These are phyloP conservation scores for Sebastes oblongus DNA, from an alignment of 2,797 vertebrate species.

Conservation along the genomic window DNA sequence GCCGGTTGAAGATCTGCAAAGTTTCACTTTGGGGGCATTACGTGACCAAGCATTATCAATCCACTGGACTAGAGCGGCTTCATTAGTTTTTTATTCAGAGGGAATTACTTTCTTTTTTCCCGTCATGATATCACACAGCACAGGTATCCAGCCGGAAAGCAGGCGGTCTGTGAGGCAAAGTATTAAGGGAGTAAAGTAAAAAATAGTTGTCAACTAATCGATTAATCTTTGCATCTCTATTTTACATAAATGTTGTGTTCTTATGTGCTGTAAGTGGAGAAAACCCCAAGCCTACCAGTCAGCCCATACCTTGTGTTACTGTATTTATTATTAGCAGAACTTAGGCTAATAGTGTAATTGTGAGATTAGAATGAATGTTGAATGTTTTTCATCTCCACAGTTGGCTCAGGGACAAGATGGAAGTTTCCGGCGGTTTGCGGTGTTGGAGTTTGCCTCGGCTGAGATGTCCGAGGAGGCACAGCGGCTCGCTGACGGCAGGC, in stretches of 20 bases:
- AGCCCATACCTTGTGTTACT: not conserved
- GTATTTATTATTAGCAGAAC: not conserved
- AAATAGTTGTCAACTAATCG: too few species aligned
- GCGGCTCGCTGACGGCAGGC: slow-evolving; percentile 78
- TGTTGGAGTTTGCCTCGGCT: slow-evolving; percentile 89
- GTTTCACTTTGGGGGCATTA: too few species aligned
- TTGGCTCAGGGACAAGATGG: slow-evolving; percentile 93
- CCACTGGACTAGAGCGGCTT: too few species aligned
- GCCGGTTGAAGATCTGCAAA: too few species aligned
- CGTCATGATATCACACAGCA: too few species aligned
- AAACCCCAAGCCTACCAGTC: not conserved
- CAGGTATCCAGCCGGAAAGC: too few species aligned
- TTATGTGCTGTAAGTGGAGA: not conserved
- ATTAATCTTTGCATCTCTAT: too few species aligned
- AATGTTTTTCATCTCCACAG: slow-evolving; percentile 59
- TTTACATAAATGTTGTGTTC: not conserved
- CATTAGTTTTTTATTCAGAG: too few species aligned
- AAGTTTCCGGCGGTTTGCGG: slow-evolving; percentile 91
- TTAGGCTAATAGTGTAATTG: not conserved
- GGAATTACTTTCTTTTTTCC: too few species aligned
- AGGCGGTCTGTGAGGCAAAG: too few species aligned
- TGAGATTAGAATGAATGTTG: not conserved
- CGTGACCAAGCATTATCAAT: too few species aligned
- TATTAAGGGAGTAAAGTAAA: too few species aligned
- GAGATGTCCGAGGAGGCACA: slow-evolving; percentile 88